Base-by-base conservation (phyloP, 2,888 invertebrate genomes). In the Philereme transversata region DNA sequence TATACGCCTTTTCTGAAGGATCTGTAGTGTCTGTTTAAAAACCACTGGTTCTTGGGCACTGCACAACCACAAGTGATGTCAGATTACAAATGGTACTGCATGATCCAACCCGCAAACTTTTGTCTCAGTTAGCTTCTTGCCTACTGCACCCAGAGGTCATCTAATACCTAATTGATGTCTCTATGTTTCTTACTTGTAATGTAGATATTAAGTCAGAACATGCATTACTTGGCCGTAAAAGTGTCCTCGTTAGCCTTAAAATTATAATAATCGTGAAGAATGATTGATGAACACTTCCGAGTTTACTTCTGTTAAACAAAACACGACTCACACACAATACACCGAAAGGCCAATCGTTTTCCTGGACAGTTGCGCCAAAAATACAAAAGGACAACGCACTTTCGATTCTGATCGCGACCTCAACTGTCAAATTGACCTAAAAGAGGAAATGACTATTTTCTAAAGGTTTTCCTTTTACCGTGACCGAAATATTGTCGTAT, bases 371-470 rank as follows among this genome's bases (percentile, higher is more conserved):
- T 40, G 51, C 51, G 56, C 56, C 55, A 62, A 60, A 51, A 64
- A 57, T 48, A 60, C 47, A 58, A 64, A 63, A 64, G 56, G 57
- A 65, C 57, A 53, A 53, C 60, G 40, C 54, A 47, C 44, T 44
- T 57, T 54, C 51, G 62, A 53, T 58, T 62, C 56, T 57, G 57
- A 52, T 57, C 61, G 57, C 49, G 58, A 59, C 65, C 55, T 63
- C 51, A 22, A 47, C 38, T 57, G 61, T 56, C 68, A 64, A 64
- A 68, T 66, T 58, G 64, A 60, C 58, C 57, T 41, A 56, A 38
- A 58, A 61, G 49, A 56, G 60, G 56, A 55, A 43, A 57, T 50
- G 41, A 43, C 43, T 54, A 40, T 60, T 46, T 56, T 44, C 57
- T 55, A 6, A 22, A 41, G 35, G 43, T 60, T 60, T 60, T 60